Evolutionary conservation across 2,113 vertebrate genomes (phyloP), one percentile per base, ranked within the genome.

Genomic region (Podarcis cretensis): DNA sequence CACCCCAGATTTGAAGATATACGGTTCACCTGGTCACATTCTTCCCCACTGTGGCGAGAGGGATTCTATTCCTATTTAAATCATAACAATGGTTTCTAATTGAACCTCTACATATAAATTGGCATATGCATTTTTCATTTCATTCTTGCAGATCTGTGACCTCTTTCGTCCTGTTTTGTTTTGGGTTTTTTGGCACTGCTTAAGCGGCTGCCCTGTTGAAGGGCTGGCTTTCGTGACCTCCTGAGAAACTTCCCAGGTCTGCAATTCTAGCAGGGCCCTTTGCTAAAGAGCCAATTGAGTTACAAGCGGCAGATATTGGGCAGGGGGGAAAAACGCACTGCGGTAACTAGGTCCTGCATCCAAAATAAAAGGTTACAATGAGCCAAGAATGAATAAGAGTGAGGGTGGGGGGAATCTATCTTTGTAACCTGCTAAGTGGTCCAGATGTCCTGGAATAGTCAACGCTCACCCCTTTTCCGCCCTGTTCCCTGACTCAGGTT

Each of bases 351-450:
- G 89, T 43, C 84, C 48, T 74, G 18, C 20, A 82, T 81, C 77
- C 69, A 82, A 66, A 89, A 76, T 27, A 76, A 89, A 86, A 82
- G 77, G 69, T 82, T 76, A 68, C 18, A 68, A 20, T 81, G 57
- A 86, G 71, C 84, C 78, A 86, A 68, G 57, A 48, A 81, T 75
- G 79, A 48, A 18, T 2, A 2, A 14, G 32, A 16, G n/a, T 27
- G 59, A 3, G 20, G 37, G 30, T 48, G 14, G 16, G 14, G 1
- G 20, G 59, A 74, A 85, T 81, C 79, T 86, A 25, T 40, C 71
- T 57, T 81, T 76, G 59, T 66, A 76, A 76, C 25, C 5, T 16
- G 35, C 25, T 75, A 66, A 76, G 59, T n/a, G 63, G 40, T 89
- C 27, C 84, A 68, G 59, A 54, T 54, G 59, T 40, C 73, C 43